These are phyloP conservation scores for Dermolepida albohirtum DNA, from an alignment of 2,888 invertebrate species.

Conservation along the genomic window DNA sequence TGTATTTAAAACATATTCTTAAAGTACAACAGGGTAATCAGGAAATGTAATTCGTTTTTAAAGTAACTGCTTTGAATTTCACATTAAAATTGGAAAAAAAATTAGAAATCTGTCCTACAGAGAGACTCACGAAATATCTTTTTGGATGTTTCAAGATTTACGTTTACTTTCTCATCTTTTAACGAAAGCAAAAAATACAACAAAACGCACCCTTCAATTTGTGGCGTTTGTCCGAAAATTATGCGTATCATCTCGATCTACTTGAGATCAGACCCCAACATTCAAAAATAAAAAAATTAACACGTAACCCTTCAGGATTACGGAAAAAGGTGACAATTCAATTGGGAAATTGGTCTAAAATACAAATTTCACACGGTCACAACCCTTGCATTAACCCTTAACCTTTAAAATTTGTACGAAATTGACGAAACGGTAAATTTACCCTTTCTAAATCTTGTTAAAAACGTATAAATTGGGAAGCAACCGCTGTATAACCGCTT, in stretches of 20 bases:
- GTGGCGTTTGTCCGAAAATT: constrained; percentile 32
- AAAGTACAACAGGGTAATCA: too few relatives aligned
- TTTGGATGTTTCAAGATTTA: too few relatives aligned
- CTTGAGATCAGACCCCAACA: neutral
- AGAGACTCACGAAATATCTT: too few relatives aligned
- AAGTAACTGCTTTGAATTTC: too few relatives aligned
- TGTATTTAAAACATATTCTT: too few relatives aligned
- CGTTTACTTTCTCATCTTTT: too few relatives aligned
- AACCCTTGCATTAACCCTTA: constrained; percentile 50
- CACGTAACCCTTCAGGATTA: constrained; percentile 43
- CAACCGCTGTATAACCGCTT: constrained; percentile 60
- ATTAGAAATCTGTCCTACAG: too few relatives aligned
- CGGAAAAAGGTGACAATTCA: constrained; percentile 6
- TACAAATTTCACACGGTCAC: constrained; percentile 59
- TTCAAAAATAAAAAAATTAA: constrained; percentile 10
- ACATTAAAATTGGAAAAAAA: too few relatives aligned
- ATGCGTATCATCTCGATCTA: constrained; percentile 32
- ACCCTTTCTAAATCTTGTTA: constrained; percentile 59
- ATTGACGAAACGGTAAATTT: constrained; percentile 48
- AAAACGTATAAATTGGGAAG: constrained; percentile 58
- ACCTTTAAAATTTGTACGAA: constrained; percentile 48
- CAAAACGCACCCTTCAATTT: constrained; percentile 7
- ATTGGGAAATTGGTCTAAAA: constrained; percentile 32
- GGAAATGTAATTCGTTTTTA: too few relatives aligned
- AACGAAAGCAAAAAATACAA: too few relatives aligned